These are phyloP conservation scores for Plebejus anna DNA, from an alignment of 2,888 invertebrate species.

Conservation along the genomic window DNA sequence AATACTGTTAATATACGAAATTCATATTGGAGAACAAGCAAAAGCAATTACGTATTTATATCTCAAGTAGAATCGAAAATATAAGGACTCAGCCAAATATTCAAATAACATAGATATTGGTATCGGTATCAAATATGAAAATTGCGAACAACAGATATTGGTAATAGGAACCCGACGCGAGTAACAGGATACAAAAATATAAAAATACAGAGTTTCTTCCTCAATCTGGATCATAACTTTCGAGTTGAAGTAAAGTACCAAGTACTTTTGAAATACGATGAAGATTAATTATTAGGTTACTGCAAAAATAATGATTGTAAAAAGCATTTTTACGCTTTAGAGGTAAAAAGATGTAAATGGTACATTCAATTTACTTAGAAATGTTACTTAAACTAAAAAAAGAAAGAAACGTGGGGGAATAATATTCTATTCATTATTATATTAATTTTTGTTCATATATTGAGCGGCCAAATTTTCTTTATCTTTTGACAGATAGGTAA, in stretches of 20 bases:
- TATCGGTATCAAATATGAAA: slow-evolving; percentile 19
- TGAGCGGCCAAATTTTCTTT: no score
- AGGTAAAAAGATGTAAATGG: no score
- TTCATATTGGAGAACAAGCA: not conserved
- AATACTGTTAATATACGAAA: not conserved
- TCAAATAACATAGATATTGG: slow-evolving; percentile 11
- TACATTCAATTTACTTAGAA: no score
- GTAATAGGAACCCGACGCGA: not conserved
- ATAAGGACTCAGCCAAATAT: not conserved
- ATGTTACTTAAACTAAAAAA: no score
- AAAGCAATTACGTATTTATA: not conserved
- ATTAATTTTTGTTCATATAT: no score
- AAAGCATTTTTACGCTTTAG: no score
- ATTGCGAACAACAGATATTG: slow-evolving; percentile 24
- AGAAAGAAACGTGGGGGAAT: no score
- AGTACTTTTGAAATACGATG: not conserved
- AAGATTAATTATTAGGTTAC: not conserved
- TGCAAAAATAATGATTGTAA: no score
- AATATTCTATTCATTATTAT: no score
- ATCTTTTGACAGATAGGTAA: no score
- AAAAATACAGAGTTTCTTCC: not conserved
- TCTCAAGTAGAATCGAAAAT: not conserved
- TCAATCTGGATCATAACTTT: not conserved
- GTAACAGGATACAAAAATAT: not conserved
- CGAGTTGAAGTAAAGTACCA: not conserved